These are phyloP conservation scores for Episyrphus balteatus DNA, from an alignment of 1,140 invertebrate species.

Conservation along the genomic window DNA sequence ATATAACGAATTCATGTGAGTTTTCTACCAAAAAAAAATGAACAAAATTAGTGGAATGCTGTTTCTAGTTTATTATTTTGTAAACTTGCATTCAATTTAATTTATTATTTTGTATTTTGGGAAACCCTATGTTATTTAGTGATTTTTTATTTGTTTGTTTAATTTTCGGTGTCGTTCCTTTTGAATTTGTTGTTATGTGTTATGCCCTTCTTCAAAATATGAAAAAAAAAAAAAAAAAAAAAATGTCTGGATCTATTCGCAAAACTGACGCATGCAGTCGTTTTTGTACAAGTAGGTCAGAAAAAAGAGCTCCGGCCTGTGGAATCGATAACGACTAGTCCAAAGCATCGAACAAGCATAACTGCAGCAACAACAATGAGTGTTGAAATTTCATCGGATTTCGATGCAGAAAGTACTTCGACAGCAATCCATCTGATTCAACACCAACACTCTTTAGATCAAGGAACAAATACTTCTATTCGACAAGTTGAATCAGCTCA, in stretches of 20 bases:
- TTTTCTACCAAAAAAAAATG: neutral
- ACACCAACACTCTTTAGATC: conserved; percentile 32
- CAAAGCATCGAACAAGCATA: conserved; percentile 36
- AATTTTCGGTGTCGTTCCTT: too few relatives aligned
- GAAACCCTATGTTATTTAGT: too few relatives aligned
- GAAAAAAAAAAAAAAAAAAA: too few relatives aligned
- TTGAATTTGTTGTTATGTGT: too few relatives aligned
- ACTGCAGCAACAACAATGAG: conserved; percentile 27
- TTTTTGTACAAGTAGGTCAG: conserved; percentile 37
- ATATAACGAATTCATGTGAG: conserved; percentile 35
- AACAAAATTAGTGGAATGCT: too few relatives aligned
- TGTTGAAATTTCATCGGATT: conserved; percentile 20
- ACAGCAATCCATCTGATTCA: conserved; percentile 15
- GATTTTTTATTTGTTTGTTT: too few relatives aligned
- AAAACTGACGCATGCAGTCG: conserved; percentile 20
- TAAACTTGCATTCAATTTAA: too few relatives aligned
- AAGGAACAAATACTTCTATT: conserved; percentile 21
- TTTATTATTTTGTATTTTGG: too few relatives aligned
- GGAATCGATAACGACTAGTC: conserved; percentile 33
- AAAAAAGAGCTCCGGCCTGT: conserved; percentile 31
- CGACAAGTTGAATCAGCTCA: conserved; percentile 31
- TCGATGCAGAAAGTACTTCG: conserved; percentile 14
- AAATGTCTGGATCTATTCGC: neutral
- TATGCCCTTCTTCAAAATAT: too few relatives aligned
- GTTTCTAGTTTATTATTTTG: too few relatives aligned